Conservation (phyloP, 2,113 vertebrate genomes). For the Felis chaus region DNA sequence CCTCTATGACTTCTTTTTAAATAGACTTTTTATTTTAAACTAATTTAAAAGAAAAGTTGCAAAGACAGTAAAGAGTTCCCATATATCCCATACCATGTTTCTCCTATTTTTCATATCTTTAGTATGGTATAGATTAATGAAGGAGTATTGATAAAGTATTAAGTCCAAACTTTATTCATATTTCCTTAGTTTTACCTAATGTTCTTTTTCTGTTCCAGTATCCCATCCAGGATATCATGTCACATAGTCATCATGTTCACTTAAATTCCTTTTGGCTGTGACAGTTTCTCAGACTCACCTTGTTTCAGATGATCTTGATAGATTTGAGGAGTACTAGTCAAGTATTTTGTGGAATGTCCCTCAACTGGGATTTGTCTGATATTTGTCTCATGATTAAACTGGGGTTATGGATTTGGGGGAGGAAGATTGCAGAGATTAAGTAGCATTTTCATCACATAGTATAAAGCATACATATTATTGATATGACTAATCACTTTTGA, state of each 20-base stretch:
- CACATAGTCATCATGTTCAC: neutral
- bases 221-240: neutral
- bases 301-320: constrained; percentile 13
- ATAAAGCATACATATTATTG: neutral
- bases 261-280: neutral
- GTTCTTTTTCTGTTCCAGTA: neutral
- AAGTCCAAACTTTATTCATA: neutral
- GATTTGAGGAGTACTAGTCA: neutral
- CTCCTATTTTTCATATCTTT: neutral
- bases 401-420: neutral
- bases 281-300: neutral
- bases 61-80: neutral
- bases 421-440: neutral
- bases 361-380: neutral
- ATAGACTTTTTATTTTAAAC: constrained; percentile 10
- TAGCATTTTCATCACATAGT: constrained; percentile 19
- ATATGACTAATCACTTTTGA: neutral
- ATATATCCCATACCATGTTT: neutral
- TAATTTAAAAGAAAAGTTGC: neutral
- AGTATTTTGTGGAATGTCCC: neutral
- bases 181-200: constrained; percentile 17
- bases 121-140: neutral
- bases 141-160: neutral
- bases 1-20: neutral
- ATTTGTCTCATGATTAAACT: constrained; percentile 5